Base-by-base conservation (phyloP, 2,113 vertebrate species). In the Poecilia latipinna region DNA sequence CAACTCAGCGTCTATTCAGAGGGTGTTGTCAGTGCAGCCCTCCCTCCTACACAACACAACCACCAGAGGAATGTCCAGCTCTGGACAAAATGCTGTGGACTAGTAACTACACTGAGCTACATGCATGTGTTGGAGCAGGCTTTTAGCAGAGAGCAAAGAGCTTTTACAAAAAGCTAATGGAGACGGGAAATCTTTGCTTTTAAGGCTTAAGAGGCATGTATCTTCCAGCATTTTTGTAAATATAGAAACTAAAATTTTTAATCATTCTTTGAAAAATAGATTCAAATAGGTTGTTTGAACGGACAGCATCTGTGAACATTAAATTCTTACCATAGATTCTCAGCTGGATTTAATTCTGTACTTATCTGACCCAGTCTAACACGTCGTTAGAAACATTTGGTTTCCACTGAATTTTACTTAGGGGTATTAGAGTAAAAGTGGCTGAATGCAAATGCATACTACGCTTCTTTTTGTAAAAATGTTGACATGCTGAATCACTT, bases 1-100 rank as follows among this genome's bases (percentile, higher is more conserved):
- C 88, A 33, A 93, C 87, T 93, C 91, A 92, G 89, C 86, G 81
- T 92, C 91, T 92, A 87, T 89, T 86, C 86, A 86, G 87, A 89
- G 78, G 77, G 74, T 85, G 83, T 80, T 82, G 88, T 85, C 86
- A 85, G 74, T 91, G 83, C 77, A 57, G 35, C 64, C 24, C 69
- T 80, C 78, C 77, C 88, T 89, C 83, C 87, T 85, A 79, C 78
- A 82, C 75, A 77, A 78, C 80, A 82, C 76, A 76, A 81, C 76
- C 84, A 90, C 85, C 77, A 86, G 82, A 88, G 86, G 86, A 90
- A 91, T 81, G 77, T 89, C 81, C 85, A 74, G 68, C 64, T 54
- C 32, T 83, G 80, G 75, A 81, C 79, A 82, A 76, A 63, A 60
- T 32, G 75, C 70, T 70, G 65, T 57, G 8, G 68, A 72, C 72